Evolutionary conservation across 2,888 invertebrate species (phyloP), one percentile per base, ranked within the genome.

Genomic region (Tinea trinotella): DNA sequence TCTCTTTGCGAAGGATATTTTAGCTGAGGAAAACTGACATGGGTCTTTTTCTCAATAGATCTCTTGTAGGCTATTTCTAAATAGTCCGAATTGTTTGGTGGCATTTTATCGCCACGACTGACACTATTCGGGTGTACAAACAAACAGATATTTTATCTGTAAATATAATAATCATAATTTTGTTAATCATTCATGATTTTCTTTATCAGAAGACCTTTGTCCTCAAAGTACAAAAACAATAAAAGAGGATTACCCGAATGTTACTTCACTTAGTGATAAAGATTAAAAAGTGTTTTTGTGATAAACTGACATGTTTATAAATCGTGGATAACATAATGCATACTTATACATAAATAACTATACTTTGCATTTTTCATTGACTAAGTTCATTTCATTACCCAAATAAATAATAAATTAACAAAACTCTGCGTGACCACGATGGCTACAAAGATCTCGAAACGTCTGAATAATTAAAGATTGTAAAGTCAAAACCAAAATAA

Each of bases 1-100:
- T 89, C 82, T 57, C 88, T 74, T 24, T 76, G 64, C 1, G 87
- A 78, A 0, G 88, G 86, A 57, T 87, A 87, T 60, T 75, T 80
- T 59, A 89, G 68, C 44, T 88, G 82, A 0, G 87, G 86, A 58
- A 88, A 77, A 50, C 80, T 81, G 3, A 73, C 76, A 56, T 79
- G 78, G 1, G 71, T 73, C 55, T 66, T 74, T 60, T 76, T 78
- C 53, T 71, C 68, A 24, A 56, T 53, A 1, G 68, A 68, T 55
- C 77, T 63, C 60, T 66, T 58, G 54, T 73, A 69, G 7, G 76
- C 74, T 15, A 61, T 56, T 2, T 60, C 57, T 46, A 59, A 58
- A 60, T 65, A 73, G 3, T 63, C 63, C 0, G 58, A 53, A n/a
- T 61, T 59, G 56, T 65, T 64, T 0, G 66, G 68, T 0, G 66